Evolutionary conservation across 2,113 vertebrate genomes (phyloP).

Genomic region (Onychostoma macrolepis): DNA sequence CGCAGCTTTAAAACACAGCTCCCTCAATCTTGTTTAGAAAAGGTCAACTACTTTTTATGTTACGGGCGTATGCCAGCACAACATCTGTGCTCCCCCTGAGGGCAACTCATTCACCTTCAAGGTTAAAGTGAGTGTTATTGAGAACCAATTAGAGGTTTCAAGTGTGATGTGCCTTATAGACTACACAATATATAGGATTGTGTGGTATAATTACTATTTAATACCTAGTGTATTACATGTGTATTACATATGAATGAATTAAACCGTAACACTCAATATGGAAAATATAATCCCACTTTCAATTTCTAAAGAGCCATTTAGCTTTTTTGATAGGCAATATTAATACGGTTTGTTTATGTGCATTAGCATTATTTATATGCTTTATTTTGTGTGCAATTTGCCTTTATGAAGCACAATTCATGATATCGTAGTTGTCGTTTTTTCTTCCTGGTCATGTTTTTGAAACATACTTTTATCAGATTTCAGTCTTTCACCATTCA

Average conservation of each 20-base stretch:
- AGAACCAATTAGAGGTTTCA: constrained; percentile 28
- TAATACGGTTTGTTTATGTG: background rate
- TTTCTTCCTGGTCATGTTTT: background rate
- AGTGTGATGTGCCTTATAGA: background rate
- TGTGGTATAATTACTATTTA: background rate
- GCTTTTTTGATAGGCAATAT: background rate
- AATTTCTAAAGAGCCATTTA: background rate
- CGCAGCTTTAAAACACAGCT: background rate
- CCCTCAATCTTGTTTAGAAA: background rate
- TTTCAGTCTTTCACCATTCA: no score
- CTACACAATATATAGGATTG: background rate
- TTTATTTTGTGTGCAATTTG: background rate
- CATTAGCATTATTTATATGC: background rate
- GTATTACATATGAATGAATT: background rate
- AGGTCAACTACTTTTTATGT: constrained; percentile 4
- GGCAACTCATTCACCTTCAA: constrained; percentile 26
- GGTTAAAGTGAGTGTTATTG: constrained; percentile 23
- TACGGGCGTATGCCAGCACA: background rate
- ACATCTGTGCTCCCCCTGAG: constrained; percentile 23
- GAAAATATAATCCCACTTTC: background rate
- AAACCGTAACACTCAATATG: background rate
- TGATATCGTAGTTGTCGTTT: background rate
- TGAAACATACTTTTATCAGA: background rate
- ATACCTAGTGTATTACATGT: background rate
- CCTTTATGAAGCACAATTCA: background rate